Conservation (phyloP, 2,888 invertebrate species). For the Smittia sp. region DNA sequence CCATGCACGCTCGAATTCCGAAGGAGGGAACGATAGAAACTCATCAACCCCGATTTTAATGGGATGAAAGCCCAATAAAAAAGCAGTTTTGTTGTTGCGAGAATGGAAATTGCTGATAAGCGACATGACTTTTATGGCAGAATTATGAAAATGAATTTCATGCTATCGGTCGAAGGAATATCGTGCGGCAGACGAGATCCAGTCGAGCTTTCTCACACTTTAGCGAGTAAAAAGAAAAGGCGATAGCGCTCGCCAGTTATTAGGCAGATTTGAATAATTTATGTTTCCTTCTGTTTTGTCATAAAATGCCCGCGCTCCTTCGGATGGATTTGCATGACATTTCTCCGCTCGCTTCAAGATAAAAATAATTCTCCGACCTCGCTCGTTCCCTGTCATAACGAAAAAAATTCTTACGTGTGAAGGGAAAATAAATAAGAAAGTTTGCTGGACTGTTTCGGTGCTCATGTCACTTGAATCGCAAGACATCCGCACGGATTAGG, state of each 20-base stretch:
- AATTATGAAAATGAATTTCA: constrained; percentile 41
- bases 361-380: constrained; percentile 32
- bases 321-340: constrained; percentile 25
- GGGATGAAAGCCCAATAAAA: constrained; percentile 4
- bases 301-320: constrained; percentile 7
- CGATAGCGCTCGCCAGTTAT: constrained; percentile 13
- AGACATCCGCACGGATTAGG: not conserved
- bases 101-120: constrained; percentile 36
- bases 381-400: constrained; percentile 9
- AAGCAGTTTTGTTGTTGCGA: not conserved
- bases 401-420: constrained; percentile 24
- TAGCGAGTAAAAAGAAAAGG: not conserved
- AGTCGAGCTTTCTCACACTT: not conserved
- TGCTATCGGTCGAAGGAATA: constrained; percentile 24
- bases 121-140: constrained; percentile 38
- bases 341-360: constrained; percentile 18
- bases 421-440: constrained; percentile 21
- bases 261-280: constrained; percentile 38
- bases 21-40: constrained; percentile 22
- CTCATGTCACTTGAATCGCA: not conserved
- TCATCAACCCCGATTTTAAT: constrained; percentile 36
- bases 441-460: not conserved
- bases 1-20: constrained; percentile 19
- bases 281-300: constrained; percentile 34
- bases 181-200: not conserved